Evolutionary conservation across 2,113 vertebrate genomes (phyloP), one percentile per base, ranked within the genome.

Genomic region (Machaerirhynchus nigripectus): DNA sequence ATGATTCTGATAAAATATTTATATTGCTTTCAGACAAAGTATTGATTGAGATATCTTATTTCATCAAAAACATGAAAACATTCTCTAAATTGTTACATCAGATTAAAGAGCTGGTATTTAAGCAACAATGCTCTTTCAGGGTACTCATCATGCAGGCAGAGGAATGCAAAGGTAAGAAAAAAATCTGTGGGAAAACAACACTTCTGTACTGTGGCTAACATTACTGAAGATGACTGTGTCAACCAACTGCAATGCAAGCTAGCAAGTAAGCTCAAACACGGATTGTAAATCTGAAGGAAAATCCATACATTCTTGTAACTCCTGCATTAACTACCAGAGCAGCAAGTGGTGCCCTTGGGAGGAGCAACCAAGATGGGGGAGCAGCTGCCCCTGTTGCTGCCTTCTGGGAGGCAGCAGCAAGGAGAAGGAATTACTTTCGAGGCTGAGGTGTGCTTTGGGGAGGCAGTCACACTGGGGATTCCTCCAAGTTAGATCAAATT

Each of bases 1-100:
- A 81, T 81, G 47, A 60, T 68, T 85, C 68, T 84, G 55, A 88
- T 91, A 80, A 95, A 95, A 83, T 88, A 94, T 93, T 94, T 86
- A 94, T 87, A 63, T 65, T 87, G 69, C 55, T 87, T 71, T 76
- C 78, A 96, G 85, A 94, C 71, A 73, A 95, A 87, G 61, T 83
- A 94, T 86, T 80, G 91, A 91, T 63, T 73, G 33, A 94, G 55
- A 47, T 40, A 94, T 14, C 59, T 46, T 47, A 83, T 52, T 89
- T 79, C 1, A 0, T 88, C 67, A 86, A 86, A 96, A 91, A 4
- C 57, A 87, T 27, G 21, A 90, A 83, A 91, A 91, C 63, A 70
- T 56, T 59, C 75, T 83, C 71, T 73, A 73, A 85, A 90, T 65
- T 91, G 82, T 85, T 57, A 59, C 39, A 69, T 50, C 78, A 78